These are phyloP conservation scores for Heliornis fulica DNA, from an alignment of 2,113 vertebrate species.

Conservation along the genomic window DNA sequence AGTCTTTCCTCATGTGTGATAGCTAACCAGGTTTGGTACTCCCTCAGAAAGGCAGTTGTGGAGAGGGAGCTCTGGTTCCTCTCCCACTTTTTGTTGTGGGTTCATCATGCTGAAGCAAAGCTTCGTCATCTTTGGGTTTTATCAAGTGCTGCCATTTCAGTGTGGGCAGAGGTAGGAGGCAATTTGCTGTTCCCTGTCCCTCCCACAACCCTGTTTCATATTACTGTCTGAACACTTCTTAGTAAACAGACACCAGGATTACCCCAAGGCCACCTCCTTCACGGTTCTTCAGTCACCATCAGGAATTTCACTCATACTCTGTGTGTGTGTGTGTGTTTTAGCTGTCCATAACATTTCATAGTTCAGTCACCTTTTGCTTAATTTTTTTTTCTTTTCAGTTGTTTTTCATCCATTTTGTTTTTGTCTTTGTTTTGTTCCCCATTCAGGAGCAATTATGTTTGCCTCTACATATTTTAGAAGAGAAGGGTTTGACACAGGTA, in stretches of 20 bases:
- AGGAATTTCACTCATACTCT: neutral
- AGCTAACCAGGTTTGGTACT: neutral
- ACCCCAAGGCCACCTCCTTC: neutral
- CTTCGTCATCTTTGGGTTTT: neutral
- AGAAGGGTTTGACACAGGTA: slow-evolving; percentile 92
- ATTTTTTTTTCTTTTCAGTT: slow-evolving; percentile 70
- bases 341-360: slow-evolving; percentile 33
- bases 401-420: slow-evolving; percentile 72
- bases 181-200: neutral
- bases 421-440: slow-evolving; percentile 72
- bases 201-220: neutral
- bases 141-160: neutral
- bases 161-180: neutral
- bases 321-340: neutral
- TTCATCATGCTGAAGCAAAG: neutral
- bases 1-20: fast-evolving
- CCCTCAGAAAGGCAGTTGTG: neutral
- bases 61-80: neutral
- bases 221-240: neutral
- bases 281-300: neutral
- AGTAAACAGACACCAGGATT: neutral
- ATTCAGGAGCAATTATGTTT: slow-evolving; percentile 93
- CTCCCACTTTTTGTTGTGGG: neutral
- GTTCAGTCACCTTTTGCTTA: slow-evolving; percentile 41
- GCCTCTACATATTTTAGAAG: slow-evolving; percentile 98